Evolutionary conservation across 2,113 vertebrate species (phyloP), one percentile per base, ranked within the genome.

Genomic region (Ardeotis arabs): DNA sequence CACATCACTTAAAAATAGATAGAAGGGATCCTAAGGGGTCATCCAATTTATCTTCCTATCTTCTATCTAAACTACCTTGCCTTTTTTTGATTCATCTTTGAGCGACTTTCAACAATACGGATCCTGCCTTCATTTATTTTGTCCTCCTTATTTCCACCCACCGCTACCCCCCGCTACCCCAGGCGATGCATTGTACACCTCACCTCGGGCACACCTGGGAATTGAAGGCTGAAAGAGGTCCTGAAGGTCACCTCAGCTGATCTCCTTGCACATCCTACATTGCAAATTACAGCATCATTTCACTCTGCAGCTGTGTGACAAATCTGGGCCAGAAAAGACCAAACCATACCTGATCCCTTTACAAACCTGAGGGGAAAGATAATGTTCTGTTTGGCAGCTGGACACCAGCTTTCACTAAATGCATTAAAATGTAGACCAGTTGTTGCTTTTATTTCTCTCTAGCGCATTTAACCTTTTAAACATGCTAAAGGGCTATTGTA

Each of bases 161-260:
- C 25, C 27, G 25, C 35, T 35, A 20, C 4, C 27, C 33, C 4
- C 7, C 0, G 3, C 9, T 29, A 16, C 25, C 50, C 53, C 41
- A 17, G 29, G 4, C 1, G 6, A 15, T 37, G 73, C 2, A 1
- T 41, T 78, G 37, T 9, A 1, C 11, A 24, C 47, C n/a, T 84
- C 56, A 17, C 60, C 39, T 91, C 64, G 49, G 21, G 6, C 11
- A 27, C 1, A 1, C 6, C 14, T 12, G 25, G 33, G 81, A 52
- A 64, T 1, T n/a, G 23, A 44, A 55, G 28, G 68, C 31, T 45
- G 47, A 37, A 47, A 64, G 14, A n/a, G 15, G 41, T 58, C 41
- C 41, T 31, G 31, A 2, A 2, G 66, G 63, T 70, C 49, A 8
- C n/a, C 31, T 47, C 0, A 1, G 12, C 31, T 0, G 2, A 47